Conservation (phyloP, 2,113 vertebrate genomes). For the Apeltes quadracus region DNA sequence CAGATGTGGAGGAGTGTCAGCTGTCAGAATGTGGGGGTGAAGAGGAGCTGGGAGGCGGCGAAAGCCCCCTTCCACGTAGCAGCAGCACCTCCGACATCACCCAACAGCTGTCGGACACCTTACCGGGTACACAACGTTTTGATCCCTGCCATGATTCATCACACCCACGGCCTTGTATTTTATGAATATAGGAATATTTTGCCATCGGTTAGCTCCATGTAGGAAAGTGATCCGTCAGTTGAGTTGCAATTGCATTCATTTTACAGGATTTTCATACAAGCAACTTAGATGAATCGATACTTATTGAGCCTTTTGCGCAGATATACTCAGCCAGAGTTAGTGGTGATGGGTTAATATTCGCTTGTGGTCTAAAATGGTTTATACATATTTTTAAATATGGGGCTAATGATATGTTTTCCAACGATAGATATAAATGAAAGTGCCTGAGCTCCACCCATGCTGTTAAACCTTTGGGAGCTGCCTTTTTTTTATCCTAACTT, state of each 20-base stretch:
- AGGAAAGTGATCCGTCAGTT: background rate
- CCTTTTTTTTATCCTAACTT: background rate
- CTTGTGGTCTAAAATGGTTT: background rate
- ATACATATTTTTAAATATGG: background rate
- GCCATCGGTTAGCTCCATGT: background rate
- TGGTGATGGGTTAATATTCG: background rate
- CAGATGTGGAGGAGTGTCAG: conserved; percentile 93
- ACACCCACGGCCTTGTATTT: background rate
- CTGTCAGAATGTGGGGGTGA: conserved; percentile 81
- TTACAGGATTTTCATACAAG: background rate
- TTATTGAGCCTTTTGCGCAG: background rate
- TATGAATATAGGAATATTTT: background rate
- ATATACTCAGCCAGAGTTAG: background rate
- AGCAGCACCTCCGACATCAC: conserved; percentile 94
- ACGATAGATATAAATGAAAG: background rate
- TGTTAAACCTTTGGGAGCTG: background rate
- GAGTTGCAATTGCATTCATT: background rate
- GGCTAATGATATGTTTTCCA: background rate
- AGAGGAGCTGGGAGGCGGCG: conserved; percentile 80
- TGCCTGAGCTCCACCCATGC: background rate
- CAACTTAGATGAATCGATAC: background rate
- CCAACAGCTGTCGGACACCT: conserved; percentile 83
- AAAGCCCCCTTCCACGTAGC: conserved; percentile 85
- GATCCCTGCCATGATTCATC: background rate
- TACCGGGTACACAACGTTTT: conserved; percentile 80